These are phyloP conservation scores for Allacma fusca DNA, from an alignment of 2,888 invertebrate species.

Conservation along the genomic window DNA sequence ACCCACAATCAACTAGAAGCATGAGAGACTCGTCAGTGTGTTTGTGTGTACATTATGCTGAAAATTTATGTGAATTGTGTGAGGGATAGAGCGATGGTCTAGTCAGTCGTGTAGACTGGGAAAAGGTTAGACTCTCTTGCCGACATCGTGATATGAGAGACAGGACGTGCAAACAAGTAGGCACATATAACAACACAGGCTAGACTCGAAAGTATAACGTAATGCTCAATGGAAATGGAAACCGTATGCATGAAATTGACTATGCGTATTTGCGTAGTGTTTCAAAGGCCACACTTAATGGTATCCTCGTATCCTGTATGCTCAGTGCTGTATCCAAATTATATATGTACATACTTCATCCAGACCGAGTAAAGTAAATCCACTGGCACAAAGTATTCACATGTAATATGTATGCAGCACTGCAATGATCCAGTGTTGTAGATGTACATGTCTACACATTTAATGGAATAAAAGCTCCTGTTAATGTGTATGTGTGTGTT, in stretches of 20 bases:
- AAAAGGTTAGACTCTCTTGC: constrained; percentile 23
- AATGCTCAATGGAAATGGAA: constrained; percentile 21
- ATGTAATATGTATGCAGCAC: no score
- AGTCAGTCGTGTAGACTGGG: constrained; percentile 35
- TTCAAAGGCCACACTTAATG: constrained; percentile 20
- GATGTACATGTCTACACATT: neutral
- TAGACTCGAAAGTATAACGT: neutral
- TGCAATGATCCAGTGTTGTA: no score
- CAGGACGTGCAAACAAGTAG: constrained; percentile 28
- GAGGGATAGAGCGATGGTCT: constrained; percentile 23
- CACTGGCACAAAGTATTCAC: no score
- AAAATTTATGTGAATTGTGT: neutral
- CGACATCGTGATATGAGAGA: constrained; percentile 11
- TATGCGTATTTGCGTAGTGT: constrained; percentile 18
- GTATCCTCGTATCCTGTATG: constrained; percentile 13
- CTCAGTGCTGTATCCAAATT: no score
- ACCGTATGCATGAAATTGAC: constrained; percentile 10
- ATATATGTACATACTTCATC: no score
- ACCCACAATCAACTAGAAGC: neutral
- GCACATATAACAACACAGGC: neutral
- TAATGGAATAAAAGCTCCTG: constrained; percentile 5
- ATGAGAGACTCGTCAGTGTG: neutral
- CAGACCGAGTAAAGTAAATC: no score
- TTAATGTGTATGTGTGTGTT: neutral
- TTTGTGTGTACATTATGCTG: neutral